phyloP scores from a whole-genome alignment of 92 coral and sea anemone genomes.

The Phenganax stokvisi region DNA sequence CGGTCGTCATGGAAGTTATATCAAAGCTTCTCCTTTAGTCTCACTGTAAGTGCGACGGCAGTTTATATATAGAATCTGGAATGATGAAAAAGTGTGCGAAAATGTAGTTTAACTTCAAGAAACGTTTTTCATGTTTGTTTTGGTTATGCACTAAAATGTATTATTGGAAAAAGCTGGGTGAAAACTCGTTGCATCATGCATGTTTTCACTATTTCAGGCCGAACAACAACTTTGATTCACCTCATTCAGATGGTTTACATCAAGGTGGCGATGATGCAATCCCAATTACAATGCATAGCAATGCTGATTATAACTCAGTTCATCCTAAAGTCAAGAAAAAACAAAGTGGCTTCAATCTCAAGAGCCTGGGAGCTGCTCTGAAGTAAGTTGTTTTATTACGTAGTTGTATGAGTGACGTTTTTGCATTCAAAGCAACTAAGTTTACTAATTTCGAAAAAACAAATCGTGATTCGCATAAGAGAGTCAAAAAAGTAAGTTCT shows the following conservation, averaged over 20 bases:
- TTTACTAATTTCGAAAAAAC: neutral
- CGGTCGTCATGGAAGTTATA: conserved; percentile 19
- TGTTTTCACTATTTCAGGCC: neutral
- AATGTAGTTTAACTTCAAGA: neutral
- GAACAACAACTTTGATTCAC: conserved; percentile 19
- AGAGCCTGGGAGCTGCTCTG: conserved; percentile 34
- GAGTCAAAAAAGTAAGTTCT: too few relatives aligned
- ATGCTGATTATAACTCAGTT: conserved; percentile 80
- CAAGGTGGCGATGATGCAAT: conserved; percentile 52
- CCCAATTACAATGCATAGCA: conserved; percentile 92
- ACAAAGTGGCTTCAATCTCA: conserved; percentile 64
- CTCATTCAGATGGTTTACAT: neutral
- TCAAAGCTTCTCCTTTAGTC: conserved; percentile 19
- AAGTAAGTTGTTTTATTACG: conserved; percentile 16
- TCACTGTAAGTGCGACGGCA: neutral
- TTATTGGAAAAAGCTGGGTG: too few relatives aligned
- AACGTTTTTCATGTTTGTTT: neutral
- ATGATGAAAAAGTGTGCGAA: too few relatives aligned
- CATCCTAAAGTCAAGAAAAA: conserved; percentile 84
- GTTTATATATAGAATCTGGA: neutral
- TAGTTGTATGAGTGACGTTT: neutral
- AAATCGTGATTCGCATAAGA: neutral
- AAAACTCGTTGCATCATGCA: neutral
- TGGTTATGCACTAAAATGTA: too few relatives aligned
- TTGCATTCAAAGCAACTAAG: neutral